Base-by-base conservation (phyloP, 2,113 vertebrate genomes). In the Falco punctatus region DNA sequence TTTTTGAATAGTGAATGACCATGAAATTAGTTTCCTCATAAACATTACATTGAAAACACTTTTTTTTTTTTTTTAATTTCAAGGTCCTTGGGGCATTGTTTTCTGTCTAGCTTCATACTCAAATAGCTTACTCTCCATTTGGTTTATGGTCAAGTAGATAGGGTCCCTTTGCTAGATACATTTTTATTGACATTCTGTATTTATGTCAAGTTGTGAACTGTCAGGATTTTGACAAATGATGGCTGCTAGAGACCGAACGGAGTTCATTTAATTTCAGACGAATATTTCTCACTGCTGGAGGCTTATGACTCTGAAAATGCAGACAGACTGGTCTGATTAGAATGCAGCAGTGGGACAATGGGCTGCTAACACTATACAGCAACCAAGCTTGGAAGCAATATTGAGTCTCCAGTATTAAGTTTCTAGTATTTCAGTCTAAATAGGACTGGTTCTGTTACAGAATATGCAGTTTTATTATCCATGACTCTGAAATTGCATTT, bases 321-420 rank as follows among this genome's bases (percentile, higher is more conserved):
- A 95, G 86, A 87, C 91, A 95, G 95, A 82, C 94, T 95, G 89
- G 78, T 96, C 91, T 95, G 86, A 91, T 95, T 91, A 95, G 94
- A 94, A 92, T 65, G 70, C 40, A 81, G 92, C 61, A 85, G 62
- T n/a, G 62, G 72, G 83, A 94, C 80, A 90, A 91, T 44, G 40
- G 81, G 32, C 71, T 94, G 58, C 70, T 94, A 95, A 96, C 62
- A 74, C 58, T 72, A 91, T 35, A 92, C 71, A 91, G 91, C 16
- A 83, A 86, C 46, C 74, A 80, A 64, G 78, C 55, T 82, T 67
- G 48, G 74, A 95, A 91, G 81, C 70, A 92, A 77, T 80, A 92
- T 19, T 69, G 44, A 92, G 58, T 33, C 35, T 69, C 44, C 44
- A 70, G 46, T 26, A 73, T 17, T 65, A 80, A 90, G 40, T 46